These are phyloP conservation scores for Oryzias melastigma DNA, from an alignment of 2,113 vertebrate species.

Conservation along the genomic window DNA sequence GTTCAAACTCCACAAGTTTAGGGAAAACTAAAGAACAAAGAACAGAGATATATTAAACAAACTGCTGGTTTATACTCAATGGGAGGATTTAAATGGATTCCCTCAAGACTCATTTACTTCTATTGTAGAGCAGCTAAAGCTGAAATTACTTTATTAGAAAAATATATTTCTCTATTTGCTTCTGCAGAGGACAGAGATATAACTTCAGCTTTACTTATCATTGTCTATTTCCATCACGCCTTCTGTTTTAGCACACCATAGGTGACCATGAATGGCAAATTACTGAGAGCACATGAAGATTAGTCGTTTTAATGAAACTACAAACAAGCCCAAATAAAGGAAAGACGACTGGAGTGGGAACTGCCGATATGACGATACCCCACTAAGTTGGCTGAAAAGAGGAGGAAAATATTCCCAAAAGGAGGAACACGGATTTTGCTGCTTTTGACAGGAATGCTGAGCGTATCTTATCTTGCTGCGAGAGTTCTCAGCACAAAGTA, in stretches of 20 bases:
- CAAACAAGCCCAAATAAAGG: conserved; percentile 26
- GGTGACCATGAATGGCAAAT: conserved; percentile 29
- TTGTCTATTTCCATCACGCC: conserved; percentile 44
- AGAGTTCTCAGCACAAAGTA: conserved; percentile 19
- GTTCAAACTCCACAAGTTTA: not conserved
- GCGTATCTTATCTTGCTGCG: conserved; percentile 11
- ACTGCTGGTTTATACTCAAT: conserved; percentile 11
- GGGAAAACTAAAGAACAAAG: conserved; percentile 14
- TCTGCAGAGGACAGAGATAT: conserved; percentile 31
- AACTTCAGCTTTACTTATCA: conserved; percentile 28
- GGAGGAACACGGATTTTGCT: conserved; percentile 16
- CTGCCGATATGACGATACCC: conserved; percentile 18
- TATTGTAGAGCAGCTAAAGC: conserved; percentile 27
- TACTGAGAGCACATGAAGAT: conserved; percentile 43
- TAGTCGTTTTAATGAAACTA: conserved; percentile 43
- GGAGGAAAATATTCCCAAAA: conserved; percentile 12
- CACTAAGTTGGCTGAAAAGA: conserved; percentile 15
- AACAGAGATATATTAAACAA: conserved; percentile 2
- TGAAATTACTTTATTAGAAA: conserved; percentile 34
- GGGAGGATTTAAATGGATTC: conserved; percentile 5
- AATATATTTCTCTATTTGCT: conserved; percentile 31
- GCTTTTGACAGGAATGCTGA: conserved; percentile 33
- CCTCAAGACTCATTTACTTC: conserved; percentile 16
- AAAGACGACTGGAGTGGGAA: conserved; percentile 7
- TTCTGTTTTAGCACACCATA: conserved; percentile 44